phyloP scores from a whole-genome alignment of 2,797 vertebrate species.

The Acrocephalus scirpaceus region DNA sequence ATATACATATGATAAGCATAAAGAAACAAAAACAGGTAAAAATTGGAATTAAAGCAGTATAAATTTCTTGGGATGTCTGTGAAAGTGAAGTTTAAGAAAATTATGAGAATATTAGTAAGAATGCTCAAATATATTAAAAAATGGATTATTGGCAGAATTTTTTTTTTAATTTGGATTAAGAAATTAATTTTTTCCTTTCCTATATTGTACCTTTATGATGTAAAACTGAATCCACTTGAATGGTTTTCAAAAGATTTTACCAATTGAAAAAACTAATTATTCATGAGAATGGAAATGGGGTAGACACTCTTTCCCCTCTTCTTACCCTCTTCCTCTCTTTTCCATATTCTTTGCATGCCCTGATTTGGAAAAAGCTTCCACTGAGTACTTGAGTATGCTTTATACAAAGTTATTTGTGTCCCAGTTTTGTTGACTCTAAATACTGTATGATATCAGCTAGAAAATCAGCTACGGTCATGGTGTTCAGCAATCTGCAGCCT shows the following conservation, averaged over 20 bases:
- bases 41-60: not conserved
- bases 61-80: not conserved
- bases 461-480: not conserved
- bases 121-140: not conserved
- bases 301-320: not conserved
- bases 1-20: not conserved
- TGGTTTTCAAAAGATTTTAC: not conserved
- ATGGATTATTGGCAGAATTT: not conserved
- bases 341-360: not conserved
- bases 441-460: conserved; percentile 28
- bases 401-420: not conserved
- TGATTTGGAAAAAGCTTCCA: not conserved
- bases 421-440: conserved; percentile 31
- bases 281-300: not conserved
- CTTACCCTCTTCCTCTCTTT: not conserved
- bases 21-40: not conserved
- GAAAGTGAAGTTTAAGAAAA: not conserved
- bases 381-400: not conserved
- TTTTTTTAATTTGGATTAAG: not conserved
- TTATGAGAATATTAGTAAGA: not conserved
- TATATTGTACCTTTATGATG: not conserved
- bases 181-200: not conserved
- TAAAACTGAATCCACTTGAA: not conserved
- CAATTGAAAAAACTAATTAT: not conserved
- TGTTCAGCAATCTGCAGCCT: conserved; percentile 3